Conservation (phyloP, 2,113 vertebrate genomes). For the Lethenteron camtschaticum region DNA sequence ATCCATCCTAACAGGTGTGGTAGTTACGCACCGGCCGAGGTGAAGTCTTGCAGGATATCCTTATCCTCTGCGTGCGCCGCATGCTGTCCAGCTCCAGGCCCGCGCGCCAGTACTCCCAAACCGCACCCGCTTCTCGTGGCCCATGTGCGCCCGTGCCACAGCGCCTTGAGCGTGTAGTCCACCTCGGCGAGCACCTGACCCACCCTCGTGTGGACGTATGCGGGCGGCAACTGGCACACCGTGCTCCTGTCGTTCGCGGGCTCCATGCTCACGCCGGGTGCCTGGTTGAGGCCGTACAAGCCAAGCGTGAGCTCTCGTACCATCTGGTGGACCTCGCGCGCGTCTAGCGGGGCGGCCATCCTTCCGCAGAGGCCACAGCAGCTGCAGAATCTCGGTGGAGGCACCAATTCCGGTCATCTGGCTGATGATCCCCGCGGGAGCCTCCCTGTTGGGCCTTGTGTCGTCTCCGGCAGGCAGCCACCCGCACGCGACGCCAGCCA, state of each 20-base stretch:
- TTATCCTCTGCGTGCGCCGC: conserved; percentile 21
- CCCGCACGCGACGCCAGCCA: conserved; percentile 17
- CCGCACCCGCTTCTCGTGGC: conserved; percentile 20
- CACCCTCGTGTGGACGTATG: conserved; percentile 24
- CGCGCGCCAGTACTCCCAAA: conserved; percentile 32
- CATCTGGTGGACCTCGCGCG: conserved; percentile 30
- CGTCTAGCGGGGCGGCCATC: conserved; percentile 19
- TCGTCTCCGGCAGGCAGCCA: conserved; percentile 25
- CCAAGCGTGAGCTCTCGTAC: conserved; percentile 25
- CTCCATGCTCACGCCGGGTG: conserved; percentile 25
- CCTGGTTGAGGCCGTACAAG: conserved; percentile 32
- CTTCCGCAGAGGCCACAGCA: conserved; percentile 21
- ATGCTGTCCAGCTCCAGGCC: conserved; percentile 20
- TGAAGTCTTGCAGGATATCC: conserved; percentile 23
- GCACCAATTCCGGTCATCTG: conserved; percentile 20
- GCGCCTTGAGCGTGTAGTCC: conserved; percentile 26
- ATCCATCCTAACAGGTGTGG: too few species aligned
- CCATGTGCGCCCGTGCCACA: conserved; percentile 32
- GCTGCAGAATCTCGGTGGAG: conserved; percentile 13
- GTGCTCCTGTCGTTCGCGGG: conserved; percentile 27
- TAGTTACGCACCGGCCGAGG: conserved; percentile 17
- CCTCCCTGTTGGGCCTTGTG: conserved; percentile 12
- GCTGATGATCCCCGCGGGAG: conserved; percentile 21
- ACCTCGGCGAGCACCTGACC: conserved; percentile 26
- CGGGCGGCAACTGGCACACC: conserved; percentile 26